Base-by-base conservation (phyloP, 2,888 invertebrate genomes). In the Lumbricus terrestris region DNA sequence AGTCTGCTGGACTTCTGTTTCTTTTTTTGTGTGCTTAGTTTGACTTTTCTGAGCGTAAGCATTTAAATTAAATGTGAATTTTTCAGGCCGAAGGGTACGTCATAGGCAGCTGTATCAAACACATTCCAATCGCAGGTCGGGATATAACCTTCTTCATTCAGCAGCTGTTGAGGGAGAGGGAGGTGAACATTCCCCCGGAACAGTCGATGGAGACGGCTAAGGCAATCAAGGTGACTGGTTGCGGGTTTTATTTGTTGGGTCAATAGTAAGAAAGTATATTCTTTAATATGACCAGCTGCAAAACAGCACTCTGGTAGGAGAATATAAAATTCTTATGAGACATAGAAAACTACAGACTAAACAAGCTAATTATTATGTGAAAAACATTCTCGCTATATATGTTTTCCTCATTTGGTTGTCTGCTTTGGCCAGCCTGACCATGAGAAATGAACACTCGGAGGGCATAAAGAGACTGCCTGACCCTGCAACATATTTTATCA, bases 101-200 rank as follows among this genome's bases (percentile, higher is more conserved):
- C 8, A 99, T 99, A 94, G 99, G 99, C 90, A 99, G 99, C 93
- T 99, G 99, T 95, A 99, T 99, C 94, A 99, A 99, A 95, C 99
- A 99, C 96, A 99, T 99, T 96, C 99, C 99, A n/a, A 99, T 99
- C 93, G 99, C 99, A 93, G 99, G 99, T 34, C 96, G 99, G 92
- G 99, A 99, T 95, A 99, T 99, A 93, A 99, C 99, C 83, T 99
- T 98, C 93, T 99, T 99, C 95, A 99, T 99, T 94, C 99, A 99
- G 95, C 98, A 98, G 90, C 96, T 99, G 91, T 96, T 99, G 93
- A 96, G 99, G 93, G 99, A 99, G 95, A 96, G 99, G 91, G 99
- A 99, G 96, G 97, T 98, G 92, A 98, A 98, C 90, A 99, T 99
- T 94, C 99, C 99, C 88, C 99, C 99, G 0, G 99, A 99, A 96